phyloP scores from a whole-genome alignment of 2,113 vertebrate species.

The Lanius ludovicianus region DNA sequence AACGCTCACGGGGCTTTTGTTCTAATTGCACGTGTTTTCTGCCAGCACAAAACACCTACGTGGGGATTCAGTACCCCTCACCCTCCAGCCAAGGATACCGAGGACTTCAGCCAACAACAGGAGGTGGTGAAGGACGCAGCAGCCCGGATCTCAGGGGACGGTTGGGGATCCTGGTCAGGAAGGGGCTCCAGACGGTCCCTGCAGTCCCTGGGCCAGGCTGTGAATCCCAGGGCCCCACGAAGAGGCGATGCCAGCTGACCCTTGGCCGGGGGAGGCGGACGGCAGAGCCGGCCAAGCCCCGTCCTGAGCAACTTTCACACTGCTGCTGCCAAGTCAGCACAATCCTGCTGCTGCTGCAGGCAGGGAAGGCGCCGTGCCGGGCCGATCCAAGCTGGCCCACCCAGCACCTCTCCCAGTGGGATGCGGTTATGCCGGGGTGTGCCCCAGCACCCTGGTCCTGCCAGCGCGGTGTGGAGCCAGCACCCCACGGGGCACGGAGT shows the following conservation, averaged over 20 bases:
- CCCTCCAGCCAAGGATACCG: not conserved
- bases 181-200: accelerated
- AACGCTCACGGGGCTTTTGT: not conserved
- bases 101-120: not conserved
- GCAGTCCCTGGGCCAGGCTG: accelerated
- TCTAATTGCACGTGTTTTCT: not conserved
- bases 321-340: not conserved
- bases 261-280: not conserved
- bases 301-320: not conserved
- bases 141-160: not conserved
- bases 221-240: not conserved
- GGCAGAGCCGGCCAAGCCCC: not conserved
- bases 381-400: not conserved
- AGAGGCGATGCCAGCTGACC: not conserved
- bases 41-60: accelerated
- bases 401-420: not conserved
- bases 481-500: accelerated
- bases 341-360: not conserved
- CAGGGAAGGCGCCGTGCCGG: not conserved
- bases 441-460: not conserved
- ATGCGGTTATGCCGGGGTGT: accelerated
- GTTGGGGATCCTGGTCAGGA: accelerated
- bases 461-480: not conserved
- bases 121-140: accelerated
- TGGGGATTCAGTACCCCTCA: not conserved